Evolutionary conservation across 2,113 vertebrate species (phyloP).

Genomic region (Spea multiplicata): DNA sequence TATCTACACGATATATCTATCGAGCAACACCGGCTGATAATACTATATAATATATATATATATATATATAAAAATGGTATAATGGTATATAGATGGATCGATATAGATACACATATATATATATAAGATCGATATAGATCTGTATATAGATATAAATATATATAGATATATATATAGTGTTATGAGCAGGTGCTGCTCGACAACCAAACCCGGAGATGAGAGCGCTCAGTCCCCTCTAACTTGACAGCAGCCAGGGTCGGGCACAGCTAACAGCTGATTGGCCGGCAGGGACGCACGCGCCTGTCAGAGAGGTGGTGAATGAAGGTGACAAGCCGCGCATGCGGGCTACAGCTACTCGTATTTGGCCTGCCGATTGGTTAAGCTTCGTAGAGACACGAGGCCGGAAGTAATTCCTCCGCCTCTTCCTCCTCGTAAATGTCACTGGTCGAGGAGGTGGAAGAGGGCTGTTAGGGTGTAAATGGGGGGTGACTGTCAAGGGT

Average conservation of each 20-base stretch:
- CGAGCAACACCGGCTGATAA: too few relatives aligned
- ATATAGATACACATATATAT: too few relatives aligned
- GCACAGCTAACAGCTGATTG: not conserved
- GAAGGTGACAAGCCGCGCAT: constrained; percentile 36
- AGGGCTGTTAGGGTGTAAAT: not conserved
- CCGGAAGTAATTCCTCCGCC: constrained; percentile 22
- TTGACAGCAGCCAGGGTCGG: too few relatives aligned
- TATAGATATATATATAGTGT: too few relatives aligned
- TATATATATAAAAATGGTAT: too few relatives aligned
- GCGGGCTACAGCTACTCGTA: not conserved
- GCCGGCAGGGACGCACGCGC: not conserved
- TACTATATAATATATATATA: too few relatives aligned
- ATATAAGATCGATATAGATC: too few relatives aligned
- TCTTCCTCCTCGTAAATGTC: constrained; percentile 18
- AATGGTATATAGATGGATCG: too few relatives aligned
- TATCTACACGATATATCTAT: too few relatives aligned
- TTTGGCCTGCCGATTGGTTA: constrained; percentile 5
- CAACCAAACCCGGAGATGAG: too few relatives aligned
- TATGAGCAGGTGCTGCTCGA: too few relatives aligned
- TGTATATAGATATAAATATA: too few relatives aligned
- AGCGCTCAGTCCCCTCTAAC: not conserved
- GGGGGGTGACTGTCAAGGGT: not conserved
- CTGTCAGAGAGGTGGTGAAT: not conserved
- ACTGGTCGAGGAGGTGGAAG: not conserved
- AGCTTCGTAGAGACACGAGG: not conserved